Evolutionary conservation across 2,113 vertebrate genomes (phyloP), one percentile per base, ranked within the genome.

Genomic region (Brienomyrus longianalis): DNA sequence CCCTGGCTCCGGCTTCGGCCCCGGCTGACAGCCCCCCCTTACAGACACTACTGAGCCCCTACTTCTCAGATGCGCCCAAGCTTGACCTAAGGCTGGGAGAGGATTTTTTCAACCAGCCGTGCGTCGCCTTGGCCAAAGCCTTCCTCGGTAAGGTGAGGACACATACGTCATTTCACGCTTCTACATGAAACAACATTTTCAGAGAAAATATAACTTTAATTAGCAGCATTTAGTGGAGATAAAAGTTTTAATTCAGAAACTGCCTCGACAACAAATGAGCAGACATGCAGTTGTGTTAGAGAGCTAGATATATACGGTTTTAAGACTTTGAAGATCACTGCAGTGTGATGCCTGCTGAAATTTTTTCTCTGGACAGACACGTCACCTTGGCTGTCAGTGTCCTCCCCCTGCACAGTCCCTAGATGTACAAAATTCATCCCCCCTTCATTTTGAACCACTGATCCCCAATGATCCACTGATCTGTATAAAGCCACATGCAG

Each of bases 81-180:
- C 89, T 35, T 0, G 13, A 91, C 50, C 89, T 62, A 70, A 96
- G 91, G 47, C 93, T 98, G 23, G 94, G 94, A 43, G 93, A 93
- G 2, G 95, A 95, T 1, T 99, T 98, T 84, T 99, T 99, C 91
- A 90, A 95, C 70, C 97, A 97, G 80, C 95, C 98, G 0, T 98
- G 97, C 88, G 80, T 96, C 89, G 48, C 87, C 88, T 94, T 99
- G 93, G 98, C 98, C 4, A 97, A 92, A 93, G 97, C 96, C 0
- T 95, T 98, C 52, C 96, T 99, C n/a, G 98, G 98, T 27, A 97
- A 98, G 97, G 98, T 99, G 70, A 90, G 85, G 21, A 43, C 31
- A 43, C 6, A 90, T n/a, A 8, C 13, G 21, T 86, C 47, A 91
- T 89, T 10, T 10, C 50, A 15, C 45, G 31, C 35, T 35, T 19